Conservation (phyloP, 1,140 invertebrate genomes). For the Diabrotica undecimpunctata region DNA sequence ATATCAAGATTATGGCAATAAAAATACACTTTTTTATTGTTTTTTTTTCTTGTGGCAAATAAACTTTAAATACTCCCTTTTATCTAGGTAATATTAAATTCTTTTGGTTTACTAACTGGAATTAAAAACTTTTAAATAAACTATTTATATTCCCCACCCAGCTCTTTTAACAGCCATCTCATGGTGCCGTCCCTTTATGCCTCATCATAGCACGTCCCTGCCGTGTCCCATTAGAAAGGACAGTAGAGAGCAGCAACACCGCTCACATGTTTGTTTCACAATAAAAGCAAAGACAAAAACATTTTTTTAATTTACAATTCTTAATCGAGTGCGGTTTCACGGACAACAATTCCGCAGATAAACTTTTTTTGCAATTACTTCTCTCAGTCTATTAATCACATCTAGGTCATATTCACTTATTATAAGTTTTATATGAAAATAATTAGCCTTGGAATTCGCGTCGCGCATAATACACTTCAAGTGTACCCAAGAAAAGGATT, state of each 20-base stretch:
- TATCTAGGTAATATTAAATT: too few relatives aligned
- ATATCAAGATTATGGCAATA: too few relatives aligned
- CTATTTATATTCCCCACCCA: too few relatives aligned
- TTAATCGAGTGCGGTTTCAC: background rate
- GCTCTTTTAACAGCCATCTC: too few relatives aligned
- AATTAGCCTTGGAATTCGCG: background rate
- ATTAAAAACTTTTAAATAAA: too few relatives aligned
- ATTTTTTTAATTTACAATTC: slow-evolving; percentile 1
- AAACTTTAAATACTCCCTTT: too few relatives aligned
- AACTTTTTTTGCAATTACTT: background rate
- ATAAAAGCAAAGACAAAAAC: background rate
- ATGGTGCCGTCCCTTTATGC: too few relatives aligned
- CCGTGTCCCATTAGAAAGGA: background rate
- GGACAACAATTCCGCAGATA: background rate
- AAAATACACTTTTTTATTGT: too few relatives aligned
- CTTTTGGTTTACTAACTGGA: too few relatives aligned
- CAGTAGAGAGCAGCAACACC: background rate
- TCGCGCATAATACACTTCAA: background rate
- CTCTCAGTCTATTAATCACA: slow-evolving; percentile 1
- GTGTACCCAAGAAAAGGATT: too few relatives aligned
- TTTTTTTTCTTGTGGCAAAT: too few relatives aligned
- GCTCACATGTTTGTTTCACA: background rate
- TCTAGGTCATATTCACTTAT: slow-evolving; percentile 2
- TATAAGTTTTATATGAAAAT: background rate
- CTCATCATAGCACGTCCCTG: too few relatives aligned